phyloP scores from a whole-genome alignment of 2,888 invertebrate genomes.

The Epistrophe eligans region DNA sequence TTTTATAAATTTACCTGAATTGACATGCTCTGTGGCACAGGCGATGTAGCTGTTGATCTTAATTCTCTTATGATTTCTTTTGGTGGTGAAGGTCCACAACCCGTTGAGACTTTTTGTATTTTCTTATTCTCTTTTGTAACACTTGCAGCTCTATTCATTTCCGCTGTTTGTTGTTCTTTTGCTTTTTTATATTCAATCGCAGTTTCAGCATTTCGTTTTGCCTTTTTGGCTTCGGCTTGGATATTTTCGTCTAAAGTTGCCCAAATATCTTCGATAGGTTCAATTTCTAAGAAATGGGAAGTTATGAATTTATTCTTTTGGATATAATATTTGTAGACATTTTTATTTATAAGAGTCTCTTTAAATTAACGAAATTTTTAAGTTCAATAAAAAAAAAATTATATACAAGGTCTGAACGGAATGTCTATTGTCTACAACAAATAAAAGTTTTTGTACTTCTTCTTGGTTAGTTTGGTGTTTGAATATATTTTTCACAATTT shows the following conservation, averaged over 20 bases:
- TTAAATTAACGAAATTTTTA: too few relatives aligned
- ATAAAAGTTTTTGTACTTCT: too few relatives aligned
- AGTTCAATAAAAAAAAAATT: too few relatives aligned
- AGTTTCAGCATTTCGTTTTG: conserved; percentile 77
- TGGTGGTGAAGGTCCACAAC: conserved; percentile 88
- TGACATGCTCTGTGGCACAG: conserved; percentile 93
- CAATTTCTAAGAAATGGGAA: conserved; percentile 62
- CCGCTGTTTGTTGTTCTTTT: neutral
- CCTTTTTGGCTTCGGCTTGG: conserved; percentile 81
- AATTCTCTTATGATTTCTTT: conserved; percentile 82
- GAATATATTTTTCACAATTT: too few relatives aligned
- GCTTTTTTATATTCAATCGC: conserved; percentile 62
- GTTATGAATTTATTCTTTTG: conserved; percentile 20
- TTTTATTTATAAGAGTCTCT: too few relatives aligned
- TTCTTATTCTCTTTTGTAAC: conserved; percentile 43
- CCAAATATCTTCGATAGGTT: conserved; percentile 83
- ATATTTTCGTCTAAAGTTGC: conserved; percentile 83
- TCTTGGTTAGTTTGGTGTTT: too few relatives aligned
- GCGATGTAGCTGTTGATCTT: conserved; percentile 91
- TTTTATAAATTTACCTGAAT: conserved; percentile 88
- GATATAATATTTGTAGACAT: neutral
- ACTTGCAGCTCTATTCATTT: neutral
- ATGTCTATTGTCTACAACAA: too few relatives aligned
- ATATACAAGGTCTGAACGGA: too few relatives aligned
- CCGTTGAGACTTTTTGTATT: conserved; percentile 85